Evolutionary conservation across 2,113 vertebrate genomes (phyloP).

Genomic region (Probosciger aterrimus): DNA sequence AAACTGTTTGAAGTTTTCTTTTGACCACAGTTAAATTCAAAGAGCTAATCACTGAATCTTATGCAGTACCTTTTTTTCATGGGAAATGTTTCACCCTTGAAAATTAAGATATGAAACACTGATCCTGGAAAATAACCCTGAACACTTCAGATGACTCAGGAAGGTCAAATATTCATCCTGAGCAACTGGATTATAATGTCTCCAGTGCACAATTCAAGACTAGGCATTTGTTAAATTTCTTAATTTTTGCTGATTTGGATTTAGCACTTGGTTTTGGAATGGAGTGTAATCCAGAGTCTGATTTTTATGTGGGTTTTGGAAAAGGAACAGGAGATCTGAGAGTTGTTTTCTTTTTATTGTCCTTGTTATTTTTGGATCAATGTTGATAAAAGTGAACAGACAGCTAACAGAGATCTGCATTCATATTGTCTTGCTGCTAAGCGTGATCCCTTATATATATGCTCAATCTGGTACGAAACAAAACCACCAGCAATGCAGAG

Average conservation of each 20-base stretch:
- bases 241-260: neutral
- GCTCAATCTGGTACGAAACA: neutral
- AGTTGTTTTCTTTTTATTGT: neutral
- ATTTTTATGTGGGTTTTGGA: neutral
- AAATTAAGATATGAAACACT: neutral
- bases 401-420: neutral
- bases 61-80: neutral
- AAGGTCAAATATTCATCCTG: neutral
- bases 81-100: neutral
- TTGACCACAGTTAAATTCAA: neutral
- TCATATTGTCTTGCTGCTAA: neutral
- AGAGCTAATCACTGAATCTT: neutral
- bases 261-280: neutral
- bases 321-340: neutral
- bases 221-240: neutral
- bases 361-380: neutral
- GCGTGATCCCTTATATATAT: neutral
- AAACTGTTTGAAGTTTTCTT: slow-evolving; percentile 7
- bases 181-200: neutral
- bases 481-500: neutral
- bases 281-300: neutral
- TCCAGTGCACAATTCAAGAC: neutral
- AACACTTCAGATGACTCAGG: neutral
- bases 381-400: neutral
- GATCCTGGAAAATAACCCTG: neutral